Conservation (phyloP, 2,888 invertebrate genomes). For the Euplagia quadripunctaria region DNA sequence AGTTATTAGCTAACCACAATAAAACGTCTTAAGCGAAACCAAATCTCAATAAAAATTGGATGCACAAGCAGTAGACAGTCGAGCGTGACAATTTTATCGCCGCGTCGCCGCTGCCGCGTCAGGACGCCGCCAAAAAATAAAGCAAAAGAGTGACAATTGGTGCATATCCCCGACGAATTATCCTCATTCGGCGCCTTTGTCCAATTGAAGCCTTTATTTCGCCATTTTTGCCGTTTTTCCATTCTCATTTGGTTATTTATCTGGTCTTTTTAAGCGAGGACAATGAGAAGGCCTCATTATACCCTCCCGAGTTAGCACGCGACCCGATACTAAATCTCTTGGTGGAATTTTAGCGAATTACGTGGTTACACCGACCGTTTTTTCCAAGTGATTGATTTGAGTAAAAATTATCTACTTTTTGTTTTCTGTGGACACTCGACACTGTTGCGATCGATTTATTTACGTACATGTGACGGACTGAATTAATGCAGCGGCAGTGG, state of each 20-base stretch:
- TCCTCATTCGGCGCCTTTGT: constrained; percentile 86
- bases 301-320: constrained; percentile 80
- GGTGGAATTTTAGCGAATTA: constrained; percentile 86
- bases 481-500: constrained; percentile 16
- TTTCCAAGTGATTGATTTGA: constrained; percentile 85
- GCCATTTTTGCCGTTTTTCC: constrained; percentile 86
- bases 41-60: constrained; percentile 57
- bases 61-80: constrained; percentile 24
- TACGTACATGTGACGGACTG: constrained; percentile 39
- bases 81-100: constrained; percentile 78
- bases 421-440: constrained; percentile 52
- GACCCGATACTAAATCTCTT: constrained; percentile 81
- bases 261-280: constrained; percentile 80
- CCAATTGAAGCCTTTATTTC: constrained; percentile 85
- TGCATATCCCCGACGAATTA: constrained; percentile 86
- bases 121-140: constrained; percentile 72
- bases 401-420: constrained; percentile 80
- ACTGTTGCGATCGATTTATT: constrained; percentile 39
- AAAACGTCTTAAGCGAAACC: constrained; percentile 37
- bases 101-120: constrained; percentile 65
- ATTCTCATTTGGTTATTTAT: constrained; percentile 87
- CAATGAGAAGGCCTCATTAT: constrained; percentile 82
- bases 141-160: constrained; percentile 86
- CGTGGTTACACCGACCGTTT: constrained; percentile 78
- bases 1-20: constrained; percentile 37